These are phyloP conservation scores for Dicentrarchus labrax DNA, from an alignment of 2,113 vertebrate genomes.

Conservation along the genomic window DNA sequence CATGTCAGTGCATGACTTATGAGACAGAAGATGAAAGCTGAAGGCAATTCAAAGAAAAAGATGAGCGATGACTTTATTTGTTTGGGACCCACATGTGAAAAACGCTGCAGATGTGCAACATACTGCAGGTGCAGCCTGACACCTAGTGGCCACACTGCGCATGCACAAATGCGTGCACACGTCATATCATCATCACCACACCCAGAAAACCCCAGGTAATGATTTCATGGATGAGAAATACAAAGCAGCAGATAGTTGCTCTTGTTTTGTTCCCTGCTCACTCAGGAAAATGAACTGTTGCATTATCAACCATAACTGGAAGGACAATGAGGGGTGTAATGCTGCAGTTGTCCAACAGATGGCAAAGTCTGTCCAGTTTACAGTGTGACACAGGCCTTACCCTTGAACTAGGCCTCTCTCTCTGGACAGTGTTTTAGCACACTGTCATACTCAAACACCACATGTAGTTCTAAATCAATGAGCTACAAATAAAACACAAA, in stretches of 20 bases:
- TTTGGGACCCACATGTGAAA: constrained; percentile 14
- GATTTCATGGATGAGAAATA: constrained; percentile 21
- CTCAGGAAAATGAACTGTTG: background rate
- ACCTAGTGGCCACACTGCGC: constrained; percentile 67
- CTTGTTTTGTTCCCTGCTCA: background rate
- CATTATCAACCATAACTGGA: background rate
- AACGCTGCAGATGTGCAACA: background rate
- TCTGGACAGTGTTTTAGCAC: constrained; percentile 42
- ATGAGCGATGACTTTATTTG: constrained; percentile 20
- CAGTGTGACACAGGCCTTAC: constrained; percentile 29
- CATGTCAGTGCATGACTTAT: constrained; percentile 18
- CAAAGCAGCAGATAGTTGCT: background rate
- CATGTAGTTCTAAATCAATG: background rate
- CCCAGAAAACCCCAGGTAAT: constrained; percentile 7
- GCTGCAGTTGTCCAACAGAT: constrained; percentile 63
- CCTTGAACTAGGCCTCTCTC: constrained; percentile 57
- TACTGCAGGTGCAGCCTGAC: constrained; percentile 63
- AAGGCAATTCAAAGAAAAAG: constrained; percentile 6
- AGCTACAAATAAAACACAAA: too few relatives aligned
- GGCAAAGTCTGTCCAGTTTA: constrained; percentile 63
- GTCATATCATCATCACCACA: constrained; percentile 23
- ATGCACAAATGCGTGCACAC: constrained; percentile 3
- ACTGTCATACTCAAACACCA: constrained; percentile 23
- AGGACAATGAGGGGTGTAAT: constrained; percentile 43
- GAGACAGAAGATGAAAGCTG: constrained; percentile 11